Evolutionary conservation across 2,113 vertebrate species (phyloP).

Genomic region (Podarcis raffonei): DNA sequence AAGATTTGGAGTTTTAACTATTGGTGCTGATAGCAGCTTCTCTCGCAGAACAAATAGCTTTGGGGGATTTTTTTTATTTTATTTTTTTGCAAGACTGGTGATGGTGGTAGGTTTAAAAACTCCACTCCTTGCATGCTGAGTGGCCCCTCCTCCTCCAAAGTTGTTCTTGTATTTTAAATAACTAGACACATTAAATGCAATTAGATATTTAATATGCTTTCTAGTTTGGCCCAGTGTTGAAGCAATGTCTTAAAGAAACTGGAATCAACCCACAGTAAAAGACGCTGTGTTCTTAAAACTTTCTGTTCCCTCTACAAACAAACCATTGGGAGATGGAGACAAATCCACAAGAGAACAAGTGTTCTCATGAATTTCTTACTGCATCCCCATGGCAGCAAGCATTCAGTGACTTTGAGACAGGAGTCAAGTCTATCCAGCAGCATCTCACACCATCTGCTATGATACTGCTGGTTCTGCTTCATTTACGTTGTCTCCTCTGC

Average conservation of each 20-base stretch:
- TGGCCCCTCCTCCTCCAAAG: too few species aligned
- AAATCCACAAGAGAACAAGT: constrained; percentile 10
- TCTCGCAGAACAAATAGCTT: not conserved
- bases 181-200: not conserved
- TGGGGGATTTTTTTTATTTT: too few species aligned
- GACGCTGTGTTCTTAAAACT: constrained; percentile 5
- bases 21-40: not conserved
- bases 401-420: constrained; percentile 43
- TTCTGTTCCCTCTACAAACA: constrained; percentile 27
- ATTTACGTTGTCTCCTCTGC: constrained; percentile 58
- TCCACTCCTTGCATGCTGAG: too few species aligned
- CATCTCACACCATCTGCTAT: constrained; percentile 52
- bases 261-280: constrained; percentile 11
- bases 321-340: constrained; percentile 18
- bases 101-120: not conserved
- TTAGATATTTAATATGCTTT: not conserved
- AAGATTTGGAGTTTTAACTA: not conserved
- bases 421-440: constrained; percentile 59
- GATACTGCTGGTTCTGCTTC: constrained; percentile 48
- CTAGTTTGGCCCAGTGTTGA: not conserved
- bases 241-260: not conserved
- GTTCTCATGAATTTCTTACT: constrained; percentile 40
- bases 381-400: constrained; percentile 3
- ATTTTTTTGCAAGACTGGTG: not conserved
- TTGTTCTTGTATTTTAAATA: not conserved